phyloP scores from a whole-genome alignment of 2,888 invertebrate genomes.

The Andrena minutula region DNA sequence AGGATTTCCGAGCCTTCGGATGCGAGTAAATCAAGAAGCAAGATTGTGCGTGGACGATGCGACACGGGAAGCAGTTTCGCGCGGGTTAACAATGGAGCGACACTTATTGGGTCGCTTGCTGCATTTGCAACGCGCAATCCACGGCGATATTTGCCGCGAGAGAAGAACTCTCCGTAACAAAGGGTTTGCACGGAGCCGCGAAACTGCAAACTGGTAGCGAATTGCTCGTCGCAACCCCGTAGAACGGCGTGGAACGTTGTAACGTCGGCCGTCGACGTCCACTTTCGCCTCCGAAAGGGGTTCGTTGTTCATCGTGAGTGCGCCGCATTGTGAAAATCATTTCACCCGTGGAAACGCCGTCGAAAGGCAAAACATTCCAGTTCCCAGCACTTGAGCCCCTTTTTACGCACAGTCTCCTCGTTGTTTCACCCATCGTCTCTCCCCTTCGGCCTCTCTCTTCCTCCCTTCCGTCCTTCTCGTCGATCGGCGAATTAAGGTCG shows the following conservation, averaged over 20 bases:
- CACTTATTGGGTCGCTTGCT: constrained; percentile 62
- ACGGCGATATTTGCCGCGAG: constrained; percentile 28
- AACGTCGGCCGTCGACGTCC: constrained; percentile 59
- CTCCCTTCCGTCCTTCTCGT: not conserved
- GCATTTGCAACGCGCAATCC: constrained; percentile 43
- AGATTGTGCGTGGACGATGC: not conserved
- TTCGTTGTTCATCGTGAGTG: constrained; percentile 44
- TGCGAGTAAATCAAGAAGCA: no score
- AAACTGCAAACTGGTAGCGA: constrained; percentile 35
- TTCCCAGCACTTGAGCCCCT: constrained; percentile 28
- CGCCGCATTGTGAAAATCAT: constrained; percentile 56
- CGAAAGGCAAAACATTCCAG: constrained; percentile 52
- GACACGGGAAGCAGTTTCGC: constrained; percentile 34
- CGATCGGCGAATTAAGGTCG: not conserved
- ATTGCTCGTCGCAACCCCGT: constrained; percentile 14
- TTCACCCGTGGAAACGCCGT: constrained; percentile 55
- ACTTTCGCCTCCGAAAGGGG: constrained; percentile 49
- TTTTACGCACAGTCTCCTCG: constrained; percentile 17
- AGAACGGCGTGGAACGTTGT: constrained; percentile 16
- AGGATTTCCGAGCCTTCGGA: no score
- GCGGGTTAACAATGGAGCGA: constrained; percentile 53
- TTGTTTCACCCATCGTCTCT: constrained; percentile 3
- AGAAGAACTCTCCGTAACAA: constrained; percentile 58
- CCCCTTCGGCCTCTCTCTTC: not conserved
- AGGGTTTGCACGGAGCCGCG: constrained; percentile 14